Base-by-base conservation (phyloP, 2,888 invertebrate genomes). In the Notodonta dromedarius region DNA sequence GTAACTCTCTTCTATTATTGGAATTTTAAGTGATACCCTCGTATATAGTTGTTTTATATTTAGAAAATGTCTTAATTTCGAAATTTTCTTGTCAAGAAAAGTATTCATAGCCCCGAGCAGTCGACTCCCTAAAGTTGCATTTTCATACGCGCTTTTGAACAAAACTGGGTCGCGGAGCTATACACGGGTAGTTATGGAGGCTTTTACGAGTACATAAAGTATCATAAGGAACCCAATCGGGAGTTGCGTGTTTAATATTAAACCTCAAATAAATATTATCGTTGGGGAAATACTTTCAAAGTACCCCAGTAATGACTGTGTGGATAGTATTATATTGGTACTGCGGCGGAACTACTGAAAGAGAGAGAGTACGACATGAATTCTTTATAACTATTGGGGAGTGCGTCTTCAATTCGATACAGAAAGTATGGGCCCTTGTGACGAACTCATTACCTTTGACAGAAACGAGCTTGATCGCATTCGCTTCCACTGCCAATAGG, bases 1-100 rank as follows among this genome's bases (percentile, higher is more conserved):
- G 24, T 24, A 24, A 81, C 81, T 79, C 78, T 74, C 68, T 77
- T 73, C 82, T 80, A 79, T 83, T 87, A 86, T 84, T 74, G 24
- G 24, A 24, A 24, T 83, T 80, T 74, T 70, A 78, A 78, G 74
- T 73, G 71, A 62, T 63, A 71, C 60, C 24, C 24, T 24, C 35
- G 66, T 71, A 73, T 61, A 71, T 67, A 68, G 70, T 73, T 73
- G 40, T 64, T 58, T 55, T 67, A 64, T 62, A 58, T 72, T 13
- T n/a, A 58, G 56, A 70, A 70, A 63, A 61, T 65, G 61, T 66
- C 59, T 62, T 67, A 24, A 61, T 63, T 66, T 54, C 56, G 51
- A 68, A 72, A 74, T 61, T 55, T 66, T 74, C 69, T 69, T 63
- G 60, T 57, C 57, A 57, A 52, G 44, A 66, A 74, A 66, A 74